Conservation (phyloP, 2,888 invertebrate species). For the Parochlus steinenii region DNA sequence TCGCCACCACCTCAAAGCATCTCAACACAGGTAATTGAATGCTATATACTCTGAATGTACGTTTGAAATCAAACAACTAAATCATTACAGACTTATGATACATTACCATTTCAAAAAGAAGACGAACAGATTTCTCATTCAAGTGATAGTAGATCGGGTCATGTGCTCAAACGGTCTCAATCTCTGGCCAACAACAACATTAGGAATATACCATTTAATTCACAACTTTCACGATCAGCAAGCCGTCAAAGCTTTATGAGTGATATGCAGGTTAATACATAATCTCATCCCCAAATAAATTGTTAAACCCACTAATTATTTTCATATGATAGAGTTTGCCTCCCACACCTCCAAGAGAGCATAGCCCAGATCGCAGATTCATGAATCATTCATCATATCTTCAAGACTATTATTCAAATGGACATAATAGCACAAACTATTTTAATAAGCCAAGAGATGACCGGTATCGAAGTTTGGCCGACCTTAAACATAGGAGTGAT, state of each 20-base stretch:
- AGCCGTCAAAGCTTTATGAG: constrained; percentile 49
- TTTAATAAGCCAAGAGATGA: constrained; percentile 17
- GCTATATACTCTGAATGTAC: background rate
- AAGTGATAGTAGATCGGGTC: constrained; percentile 14
- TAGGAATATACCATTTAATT: constrained; percentile 23
- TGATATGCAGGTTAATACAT: constrained; percentile 40
- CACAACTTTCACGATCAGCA: constrained; percentile 38
- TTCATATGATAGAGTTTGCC: background rate
- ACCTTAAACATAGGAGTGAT: background rate
- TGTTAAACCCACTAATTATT: background rate
- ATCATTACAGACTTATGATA: constrained; percentile 32
- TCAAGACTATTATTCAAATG: background rate
- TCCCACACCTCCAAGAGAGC: background rate
- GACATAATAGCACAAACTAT: constrained; percentile 1
- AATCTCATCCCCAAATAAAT: background rate
- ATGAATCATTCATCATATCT: background rate
- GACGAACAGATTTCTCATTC: constrained; percentile 18
- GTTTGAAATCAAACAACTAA: constrained; percentile 1
- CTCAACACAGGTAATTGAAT: constrained; percentile 57
- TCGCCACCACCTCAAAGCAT: constrained; percentile 77
- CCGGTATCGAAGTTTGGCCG: constrained; percentile 31
- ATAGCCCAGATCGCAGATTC: too few relatives aligned
- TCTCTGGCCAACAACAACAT: too few relatives aligned
- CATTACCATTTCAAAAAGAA: constrained; percentile 19
- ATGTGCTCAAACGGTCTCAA: constrained; percentile 22